These are phyloP conservation scores for Lemur catta DNA, from an alignment of 2,797 vertebrate species.

Conservation along the genomic window DNA sequence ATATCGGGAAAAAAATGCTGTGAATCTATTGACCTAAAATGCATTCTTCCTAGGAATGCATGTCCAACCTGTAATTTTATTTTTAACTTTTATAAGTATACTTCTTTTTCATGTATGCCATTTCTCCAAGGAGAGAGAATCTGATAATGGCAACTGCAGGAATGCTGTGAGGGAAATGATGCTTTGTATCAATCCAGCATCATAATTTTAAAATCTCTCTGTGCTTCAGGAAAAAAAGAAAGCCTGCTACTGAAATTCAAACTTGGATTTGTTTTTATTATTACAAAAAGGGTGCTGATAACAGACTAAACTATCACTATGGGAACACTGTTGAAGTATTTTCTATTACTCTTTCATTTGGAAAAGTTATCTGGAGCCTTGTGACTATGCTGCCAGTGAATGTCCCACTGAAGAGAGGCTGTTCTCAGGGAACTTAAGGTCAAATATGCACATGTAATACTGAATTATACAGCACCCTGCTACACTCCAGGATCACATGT, in stretches of 20 bases:
- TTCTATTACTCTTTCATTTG: neutral
- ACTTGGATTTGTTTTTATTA: neutral
- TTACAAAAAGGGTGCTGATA: conserved; percentile 4
- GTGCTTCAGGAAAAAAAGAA: conserved; percentile 11
- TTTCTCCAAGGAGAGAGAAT: neutral
- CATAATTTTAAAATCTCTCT: conserved; percentile 10
- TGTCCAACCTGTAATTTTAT: conserved; percentile 1
- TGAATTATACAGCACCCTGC: neutral
- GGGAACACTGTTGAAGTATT: neutral
- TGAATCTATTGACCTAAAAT: neutral
- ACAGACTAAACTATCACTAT: neutral
- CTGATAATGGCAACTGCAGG: neutral
- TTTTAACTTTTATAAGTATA: conserved; percentile 13
- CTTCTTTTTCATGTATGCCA: neutral
- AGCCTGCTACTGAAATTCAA: neutral
- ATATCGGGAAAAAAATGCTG: neutral
- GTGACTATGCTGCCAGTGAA: neutral
- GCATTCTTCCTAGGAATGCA: neutral
- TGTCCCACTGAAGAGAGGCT: neutral
- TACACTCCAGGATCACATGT: neutral
- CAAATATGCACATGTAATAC: neutral
- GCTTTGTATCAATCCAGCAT: conserved; percentile 7
- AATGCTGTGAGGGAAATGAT: neutral
- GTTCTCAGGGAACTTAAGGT: neutral
- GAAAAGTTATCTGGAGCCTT: conserved; percentile 1